These are phyloP conservation scores for Taenaris catops DNA, from an alignment of 2,888 invertebrate species.

Conservation along the genomic window DNA sequence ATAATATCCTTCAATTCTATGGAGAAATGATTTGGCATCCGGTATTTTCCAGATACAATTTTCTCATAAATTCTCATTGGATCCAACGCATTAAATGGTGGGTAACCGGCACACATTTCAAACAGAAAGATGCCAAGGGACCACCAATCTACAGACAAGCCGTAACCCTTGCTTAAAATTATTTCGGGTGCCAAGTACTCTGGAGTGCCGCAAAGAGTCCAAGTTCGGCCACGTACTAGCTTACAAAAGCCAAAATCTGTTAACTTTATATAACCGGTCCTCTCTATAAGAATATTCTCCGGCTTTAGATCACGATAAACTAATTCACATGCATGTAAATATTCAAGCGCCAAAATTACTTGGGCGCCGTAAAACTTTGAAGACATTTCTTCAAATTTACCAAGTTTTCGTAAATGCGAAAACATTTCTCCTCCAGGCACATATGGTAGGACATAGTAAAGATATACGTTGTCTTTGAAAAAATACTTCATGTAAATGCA, in stretches of 20 bases:
- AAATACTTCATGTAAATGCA: slow-evolving; percentile 90
- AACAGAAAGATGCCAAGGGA: slow-evolving; percentile 91
- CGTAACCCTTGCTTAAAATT: slow-evolving; percentile 95
- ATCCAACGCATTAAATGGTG: slow-evolving; percentile 96
- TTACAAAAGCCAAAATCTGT: slow-evolving; percentile 98
- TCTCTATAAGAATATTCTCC: slow-evolving; percentile 92
- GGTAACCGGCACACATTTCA: slow-evolving; percentile 95
- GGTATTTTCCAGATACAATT: slow-evolving; percentile 93
- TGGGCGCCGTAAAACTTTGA: slow-evolving; percentile 95
- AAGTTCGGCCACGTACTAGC: slow-evolving; percentile 86
- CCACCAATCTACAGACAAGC: slow-evolving; percentile 98
- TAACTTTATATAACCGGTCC: slow-evolving; percentile 88
- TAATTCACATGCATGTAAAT: slow-evolving; percentile 91
- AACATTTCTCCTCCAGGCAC: slow-evolving; percentile 94
- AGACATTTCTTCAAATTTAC: slow-evolving; percentile 86
- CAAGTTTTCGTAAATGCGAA: slow-evolving; percentile 83
- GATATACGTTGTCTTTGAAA: slow-evolving; percentile 91
- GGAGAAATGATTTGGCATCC: slow-evolving; percentile 90
- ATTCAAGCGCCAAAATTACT: slow-evolving; percentile 93
- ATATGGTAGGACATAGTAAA: slow-evolving; percentile 91
- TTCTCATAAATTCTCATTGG: slow-evolving; percentile 97
- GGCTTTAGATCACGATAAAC: slow-evolving; percentile 96
- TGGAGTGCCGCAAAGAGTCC: slow-evolving; percentile 97
- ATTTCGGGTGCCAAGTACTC: slow-evolving; percentile 98
- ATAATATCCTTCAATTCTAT: slow-evolving; percentile 89